Base-by-base conservation (phyloP, 2,888 invertebrate species). In the Achlya flavicornis region DNA sequence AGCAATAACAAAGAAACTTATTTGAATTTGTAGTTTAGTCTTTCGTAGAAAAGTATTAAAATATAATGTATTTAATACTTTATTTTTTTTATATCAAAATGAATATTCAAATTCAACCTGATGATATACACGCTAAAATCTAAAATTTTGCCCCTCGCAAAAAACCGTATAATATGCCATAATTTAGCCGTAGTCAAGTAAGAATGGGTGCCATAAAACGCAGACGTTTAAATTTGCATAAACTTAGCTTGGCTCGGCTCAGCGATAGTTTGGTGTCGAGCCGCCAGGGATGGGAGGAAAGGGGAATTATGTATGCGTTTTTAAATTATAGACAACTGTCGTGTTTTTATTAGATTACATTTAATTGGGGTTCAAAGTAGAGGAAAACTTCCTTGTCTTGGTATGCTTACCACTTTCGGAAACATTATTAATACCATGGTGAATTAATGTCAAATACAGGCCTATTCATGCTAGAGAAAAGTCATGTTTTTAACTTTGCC, bases 151-250 rank as follows among this genome's bases (percentile, higher is more conserved):
- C 32, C 38, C 43, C 57, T 38, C 33, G 26, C 58, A 19, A 48
- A 58, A 64, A 59, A 41, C 59, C 46, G 58, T 57, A 61, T 60
- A 61, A 74, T 75, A 75, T 75, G 67, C 73, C 69, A 74, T 81
- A 78, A 81, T 72, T 77, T 73, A 68, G 65, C 68, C 66, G 63
- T 67, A 65, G 57, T 59, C 61, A 12, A 59, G 63, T 65, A 72
- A 65, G 77, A 81, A 79, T 75, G 70, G 70, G 64, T 72, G 72
- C 78, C 68, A 84, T 87, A 87, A 87, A 87, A 86, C 74, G 87
- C 88, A 87, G 82, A 77, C 80, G 84, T 75, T 79, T 77, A 79
- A 79, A 86, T 88, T 87, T 86, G 85, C 88, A 87, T 88, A 85
- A 79, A 84, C 76, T 79, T 73, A 75, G 76, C 72, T 74, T 72